Conservation (phyloP, 2,113 vertebrate genomes). For the Ancistrus triradiatus region DNA sequence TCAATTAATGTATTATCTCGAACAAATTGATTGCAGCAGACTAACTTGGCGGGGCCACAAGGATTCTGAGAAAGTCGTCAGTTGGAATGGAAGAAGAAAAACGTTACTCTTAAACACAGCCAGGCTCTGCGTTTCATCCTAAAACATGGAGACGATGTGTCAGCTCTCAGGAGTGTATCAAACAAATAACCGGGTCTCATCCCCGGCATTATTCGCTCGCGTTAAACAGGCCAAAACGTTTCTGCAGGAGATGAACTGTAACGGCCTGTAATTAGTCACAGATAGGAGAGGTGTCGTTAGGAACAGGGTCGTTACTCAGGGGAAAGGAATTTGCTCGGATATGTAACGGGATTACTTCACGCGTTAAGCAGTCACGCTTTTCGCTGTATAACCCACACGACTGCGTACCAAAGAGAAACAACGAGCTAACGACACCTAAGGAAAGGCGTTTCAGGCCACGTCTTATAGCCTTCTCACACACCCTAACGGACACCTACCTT, state of each 20-base stretch:
- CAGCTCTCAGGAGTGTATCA: background rate
- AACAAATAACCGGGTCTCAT: slow-evolving; percentile 6
- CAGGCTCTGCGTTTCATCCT: slow-evolving; percentile 22
- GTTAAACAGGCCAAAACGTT: background rate
- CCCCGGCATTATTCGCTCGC: background rate
- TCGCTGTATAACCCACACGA: too few relatives aligned
- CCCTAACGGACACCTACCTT: too few relatives aligned
- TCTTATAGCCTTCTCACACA: too few relatives aligned
- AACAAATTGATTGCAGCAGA: slow-evolving; percentile 45
- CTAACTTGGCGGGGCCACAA: slow-evolving; percentile 5
- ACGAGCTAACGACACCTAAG: too few relatives aligned
- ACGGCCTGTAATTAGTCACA: slow-evolving; percentile 30
- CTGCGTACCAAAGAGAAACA: too few relatives aligned
- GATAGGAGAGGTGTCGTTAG: slow-evolving; percentile 28
- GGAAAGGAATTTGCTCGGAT: too few relatives aligned
- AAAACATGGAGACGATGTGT: slow-evolving; percentile 4
- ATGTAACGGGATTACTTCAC: too few relatives aligned
- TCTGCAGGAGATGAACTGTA: background rate
- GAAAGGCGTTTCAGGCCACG: too few relatives aligned
- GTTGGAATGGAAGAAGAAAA: slow-evolving; percentile 21
- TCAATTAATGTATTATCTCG: slow-evolving; percentile 43
- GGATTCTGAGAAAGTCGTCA: slow-evolving; percentile 19
- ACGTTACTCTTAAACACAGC: background rate
- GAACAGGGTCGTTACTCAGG: too few relatives aligned
- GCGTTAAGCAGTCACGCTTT: too few relatives aligned